phyloP scores from a whole-genome alignment of 2,797 vertebrate species.

The Cirrhinus mrigala region DNA sequence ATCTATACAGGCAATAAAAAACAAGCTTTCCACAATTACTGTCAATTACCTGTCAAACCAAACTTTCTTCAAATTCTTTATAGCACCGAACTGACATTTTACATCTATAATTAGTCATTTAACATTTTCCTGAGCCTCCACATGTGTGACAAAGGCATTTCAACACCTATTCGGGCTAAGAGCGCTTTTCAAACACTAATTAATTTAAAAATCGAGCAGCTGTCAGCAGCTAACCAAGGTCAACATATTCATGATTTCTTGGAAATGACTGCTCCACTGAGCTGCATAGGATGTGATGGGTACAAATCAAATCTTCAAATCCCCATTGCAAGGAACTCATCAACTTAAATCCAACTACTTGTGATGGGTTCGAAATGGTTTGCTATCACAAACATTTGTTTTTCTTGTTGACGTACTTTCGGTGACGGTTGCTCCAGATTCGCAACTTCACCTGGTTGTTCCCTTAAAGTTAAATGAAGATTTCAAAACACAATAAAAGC shows the following conservation, averaged over 20 bases:
- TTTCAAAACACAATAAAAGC: background rate
- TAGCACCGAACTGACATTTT: constrained; percentile 26
- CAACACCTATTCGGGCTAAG: constrained; percentile 9
- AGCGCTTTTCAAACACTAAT: constrained; percentile 31
- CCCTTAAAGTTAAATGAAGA: background rate
- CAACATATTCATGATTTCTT: constrained; percentile 31
- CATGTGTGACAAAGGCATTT: constrained; percentile 19
- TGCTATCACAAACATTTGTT: background rate
- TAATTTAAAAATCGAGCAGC: constrained; percentile 25
- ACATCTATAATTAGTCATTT: constrained; percentile 37
- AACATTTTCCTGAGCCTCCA: constrained; percentile 37
- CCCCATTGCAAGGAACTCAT: constrained; percentile 13
- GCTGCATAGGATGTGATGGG: constrained; percentile 2
- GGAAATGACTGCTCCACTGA: constrained; percentile 14
- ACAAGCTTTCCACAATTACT: constrained; percentile 1
- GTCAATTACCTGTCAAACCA: constrained; percentile 27
- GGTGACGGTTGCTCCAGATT: background rate
- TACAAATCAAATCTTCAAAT: constrained; percentile 23
- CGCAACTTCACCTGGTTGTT: background rate
- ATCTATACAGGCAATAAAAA: background rate
- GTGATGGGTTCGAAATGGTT: background rate
- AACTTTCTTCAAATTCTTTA: constrained; percentile 23
- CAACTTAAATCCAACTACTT: background rate
- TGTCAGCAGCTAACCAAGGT: constrained; percentile 40
- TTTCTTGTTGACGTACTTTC: background rate